Conservation (phyloP, 30 jellyfish, hydroid and myxozoan species). For the Chironex yamaguchii region DNA sequence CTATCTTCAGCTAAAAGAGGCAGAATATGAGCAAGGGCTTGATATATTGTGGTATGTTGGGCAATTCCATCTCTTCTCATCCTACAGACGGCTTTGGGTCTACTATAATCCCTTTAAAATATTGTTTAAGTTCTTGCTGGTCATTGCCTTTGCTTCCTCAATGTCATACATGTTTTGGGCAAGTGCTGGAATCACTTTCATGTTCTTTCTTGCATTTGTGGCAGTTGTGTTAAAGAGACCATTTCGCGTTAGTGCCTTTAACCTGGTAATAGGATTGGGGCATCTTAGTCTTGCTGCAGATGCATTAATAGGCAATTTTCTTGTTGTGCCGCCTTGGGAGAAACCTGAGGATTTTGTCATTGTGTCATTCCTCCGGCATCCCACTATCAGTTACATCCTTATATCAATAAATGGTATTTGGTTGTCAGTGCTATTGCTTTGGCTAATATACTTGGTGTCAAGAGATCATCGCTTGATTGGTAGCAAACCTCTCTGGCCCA, state of each 20-base stretch:
- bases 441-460: constrained; percentile 73
- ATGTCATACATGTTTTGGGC: constrained; percentile 83
- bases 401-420: constrained; percentile 78
- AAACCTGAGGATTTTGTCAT: constrained; percentile 75
- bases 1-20: constrained; percentile 91
- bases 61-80: constrained; percentile 88
- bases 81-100: constrained; percentile 88
- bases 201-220: constrained; percentile 70
- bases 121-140: constrained; percentile 69
- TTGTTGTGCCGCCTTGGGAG: constrained; percentile 98
- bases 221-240: constrained; percentile 74
- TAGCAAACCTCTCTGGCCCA: constrained; percentile 84
- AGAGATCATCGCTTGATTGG: constrained; percentile 72
- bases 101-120: constrained; percentile 84
- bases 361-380: constrained; percentile 90
- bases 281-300: constrained; percentile 74
- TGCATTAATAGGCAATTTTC: constrained; percentile 85
- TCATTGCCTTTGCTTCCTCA: constrained; percentile 81
- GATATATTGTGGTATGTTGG: constrained; percentile 94
- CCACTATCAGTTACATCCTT: constrained; percentile 80
- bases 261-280: constrained; percentile 66
- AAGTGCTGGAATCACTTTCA: constrained; percentile 72
- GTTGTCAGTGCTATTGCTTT: constrained; percentile 59
- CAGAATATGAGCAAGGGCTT: constrained; percentile 93
- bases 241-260: constrained; percentile 87